Conservation (phyloP, 2,113 vertebrate species). For the Jacana jacana region DNA sequence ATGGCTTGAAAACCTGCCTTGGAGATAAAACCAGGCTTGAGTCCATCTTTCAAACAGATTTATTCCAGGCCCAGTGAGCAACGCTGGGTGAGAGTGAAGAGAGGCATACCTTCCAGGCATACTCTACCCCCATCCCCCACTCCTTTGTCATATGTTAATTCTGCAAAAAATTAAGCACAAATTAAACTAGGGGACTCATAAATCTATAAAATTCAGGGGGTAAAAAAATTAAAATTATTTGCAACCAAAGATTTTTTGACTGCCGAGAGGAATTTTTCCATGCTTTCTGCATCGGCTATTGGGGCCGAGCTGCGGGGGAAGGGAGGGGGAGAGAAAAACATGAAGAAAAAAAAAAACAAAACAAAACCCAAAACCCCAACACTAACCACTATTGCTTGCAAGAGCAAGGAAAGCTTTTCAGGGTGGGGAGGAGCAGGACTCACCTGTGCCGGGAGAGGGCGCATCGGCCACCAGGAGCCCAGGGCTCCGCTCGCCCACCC, state of each 20-base stretch:
- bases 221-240: not conserved
- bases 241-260: not conserved
- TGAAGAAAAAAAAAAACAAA: not conserved
- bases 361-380: not conserved
- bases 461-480: not conserved
- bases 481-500: not conserved
- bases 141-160: not conserved
- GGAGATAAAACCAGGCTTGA: not conserved
- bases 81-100: not conserved
- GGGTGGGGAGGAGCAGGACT: not conserved
- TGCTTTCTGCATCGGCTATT: not conserved
- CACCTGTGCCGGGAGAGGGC: not conserved
- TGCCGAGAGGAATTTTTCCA: not conserved
- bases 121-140: not conserved
- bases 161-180: not conserved
- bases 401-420: not conserved
- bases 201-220: not conserved
- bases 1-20: not conserved
- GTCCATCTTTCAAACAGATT: not conserved
- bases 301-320: not conserved
- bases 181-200: not conserved
- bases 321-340: not conserved
- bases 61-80: not conserved
- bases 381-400: accelerated
- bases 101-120: no score